phyloP scores from a whole-genome alignment of 1,140 invertebrate genomes.

The Drosophila jambulina region DNA sequence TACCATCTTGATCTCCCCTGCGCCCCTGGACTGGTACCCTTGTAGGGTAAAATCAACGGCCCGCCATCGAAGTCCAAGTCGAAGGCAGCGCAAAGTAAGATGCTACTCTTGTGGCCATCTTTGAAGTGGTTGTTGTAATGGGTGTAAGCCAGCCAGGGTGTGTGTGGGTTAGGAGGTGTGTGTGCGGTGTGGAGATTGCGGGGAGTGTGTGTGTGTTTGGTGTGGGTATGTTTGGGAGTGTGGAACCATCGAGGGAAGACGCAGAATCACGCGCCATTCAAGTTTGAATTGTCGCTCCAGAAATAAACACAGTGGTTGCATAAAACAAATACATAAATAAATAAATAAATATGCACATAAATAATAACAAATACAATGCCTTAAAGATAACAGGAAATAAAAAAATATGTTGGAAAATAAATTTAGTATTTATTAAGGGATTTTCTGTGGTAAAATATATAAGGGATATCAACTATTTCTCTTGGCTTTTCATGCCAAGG shows the following conservation, averaged over 20 bases:
- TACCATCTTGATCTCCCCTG: background rate
- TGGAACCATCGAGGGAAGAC: constrained; percentile 57
- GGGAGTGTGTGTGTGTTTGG: constrained; percentile 1
- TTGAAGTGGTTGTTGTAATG: constrained; percentile 79
- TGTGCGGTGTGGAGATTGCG: constrained; percentile 19
- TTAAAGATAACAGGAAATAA: background rate
- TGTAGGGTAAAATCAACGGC: constrained; percentile 58
- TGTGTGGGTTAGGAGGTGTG: constrained; percentile 16
- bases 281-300: constrained; percentile 69
- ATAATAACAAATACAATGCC: background rate
- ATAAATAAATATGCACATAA: background rate
- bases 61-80: constrained; percentile 73
- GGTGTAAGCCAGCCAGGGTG: constrained; percentile 34
- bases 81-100: constrained; percentile 75
- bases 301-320: constrained; percentile 48
- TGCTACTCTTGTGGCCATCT: constrained; percentile 82
- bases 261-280: constrained; percentile 76
- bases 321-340: background rate
- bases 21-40: constrained; percentile 2
- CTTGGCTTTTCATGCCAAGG: too few relatives aligned
- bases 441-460: background rate
- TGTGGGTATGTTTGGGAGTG: constrained; percentile 24
- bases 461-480: background rate
- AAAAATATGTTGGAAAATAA: too few relatives aligned
- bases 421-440: background rate